These are phyloP conservation scores for Eristalis tenax DNA, from an alignment of 2,888 invertebrate species.

Conservation along the genomic window DNA sequence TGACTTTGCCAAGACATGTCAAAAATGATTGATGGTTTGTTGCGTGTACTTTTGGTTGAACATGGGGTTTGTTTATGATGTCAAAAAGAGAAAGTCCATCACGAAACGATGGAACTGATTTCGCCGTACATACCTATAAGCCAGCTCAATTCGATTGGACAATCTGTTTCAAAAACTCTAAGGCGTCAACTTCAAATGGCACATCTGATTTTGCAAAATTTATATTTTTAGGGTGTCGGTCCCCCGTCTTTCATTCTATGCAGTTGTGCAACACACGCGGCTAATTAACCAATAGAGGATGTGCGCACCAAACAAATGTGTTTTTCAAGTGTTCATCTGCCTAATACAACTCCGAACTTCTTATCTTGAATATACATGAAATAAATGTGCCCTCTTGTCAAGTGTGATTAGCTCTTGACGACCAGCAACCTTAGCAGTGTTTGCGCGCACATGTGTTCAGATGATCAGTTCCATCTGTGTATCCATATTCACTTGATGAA, in stretches of 20 bases:
- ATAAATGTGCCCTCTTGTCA: not conserved
- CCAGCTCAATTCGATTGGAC: not conserved
- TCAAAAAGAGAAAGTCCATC: not conserved
- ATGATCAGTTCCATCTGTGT: not conserved
- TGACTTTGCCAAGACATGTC: not conserved
- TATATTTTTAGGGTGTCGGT: not conserved
- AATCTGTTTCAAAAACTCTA: not conserved
- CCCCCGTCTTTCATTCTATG: not conserved
- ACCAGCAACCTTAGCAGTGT: not conserved
- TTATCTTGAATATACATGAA: not conserved
- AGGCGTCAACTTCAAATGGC: not conserved
- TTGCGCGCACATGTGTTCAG: not conserved
- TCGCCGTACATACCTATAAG: not conserved
- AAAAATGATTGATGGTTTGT: not conserved
- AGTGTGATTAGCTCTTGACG: not conserved
- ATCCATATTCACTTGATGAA: not conserved
- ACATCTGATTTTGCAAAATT: too few relatives aligned
- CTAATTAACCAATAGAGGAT: not conserved
- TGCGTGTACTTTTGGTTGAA: not conserved
- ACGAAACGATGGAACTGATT: not conserved
- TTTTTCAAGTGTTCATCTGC: not conserved
- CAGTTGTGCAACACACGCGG: not conserved
- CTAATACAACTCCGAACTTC: not conserved
- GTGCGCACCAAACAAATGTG: not conserved
- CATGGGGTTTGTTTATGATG: not conserved